Percentiles rank a stretch among this genome's conserved stretches.
Conservation (phyloP, 2,888 invertebrate genomes). For the Mongoloraphidia duomilia region DNA sequence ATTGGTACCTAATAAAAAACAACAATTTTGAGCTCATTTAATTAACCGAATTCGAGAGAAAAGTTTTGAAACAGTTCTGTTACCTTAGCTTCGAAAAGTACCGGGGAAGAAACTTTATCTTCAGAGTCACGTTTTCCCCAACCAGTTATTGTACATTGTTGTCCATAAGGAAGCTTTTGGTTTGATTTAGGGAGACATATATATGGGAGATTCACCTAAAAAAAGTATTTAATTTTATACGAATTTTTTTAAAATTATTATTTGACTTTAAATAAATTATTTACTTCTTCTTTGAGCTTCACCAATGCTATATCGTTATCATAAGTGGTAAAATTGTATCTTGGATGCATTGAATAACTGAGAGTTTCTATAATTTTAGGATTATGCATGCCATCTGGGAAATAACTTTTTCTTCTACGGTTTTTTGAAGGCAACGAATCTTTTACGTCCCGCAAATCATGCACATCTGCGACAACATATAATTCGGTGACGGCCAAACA, state of each 20-base stretch:
- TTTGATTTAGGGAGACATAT: slow-evolving; percentile 60
- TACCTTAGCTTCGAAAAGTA: slow-evolving; percentile 76
- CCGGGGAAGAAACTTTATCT: slow-evolving; percentile 65
- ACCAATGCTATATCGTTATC: slow-evolving; percentile 86
- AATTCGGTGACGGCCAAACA: too few relatives aligned
- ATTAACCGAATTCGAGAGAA: too few relatives aligned
- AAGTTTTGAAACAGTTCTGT: slow-evolving; percentile 4
- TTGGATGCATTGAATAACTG: slow-evolving; percentile 46
- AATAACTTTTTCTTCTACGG: too few relatives aligned
- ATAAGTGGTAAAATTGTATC: slow-evolving; percentile 76
- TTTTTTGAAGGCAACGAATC: too few relatives aligned
- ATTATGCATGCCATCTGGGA: too few relatives aligned
- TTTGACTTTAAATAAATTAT: too few relatives aligned
- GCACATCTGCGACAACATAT: too few relatives aligned
- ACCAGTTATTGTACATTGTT: slow-evolving; percentile 75
- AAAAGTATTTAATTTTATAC: too few relatives aligned
- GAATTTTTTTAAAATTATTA: too few relatives aligned
- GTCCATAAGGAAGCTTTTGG: slow-evolving; percentile 45
- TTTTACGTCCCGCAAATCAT: too few relatives aligned
- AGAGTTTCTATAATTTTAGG: too few relatives aligned
- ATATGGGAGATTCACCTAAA: slow-evolving; percentile 17
- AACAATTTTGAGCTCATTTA: not conserved
- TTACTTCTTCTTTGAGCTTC: slow-evolving; percentile 28
- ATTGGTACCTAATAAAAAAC: slow-evolving; percentile 56
- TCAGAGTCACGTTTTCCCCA: slow-evolving; percentile 77